Evolutionary conservation across 2,888 invertebrate species (phyloP), one percentile per base, ranked within the genome.

Genomic region (Nysson spinosus): DNA sequence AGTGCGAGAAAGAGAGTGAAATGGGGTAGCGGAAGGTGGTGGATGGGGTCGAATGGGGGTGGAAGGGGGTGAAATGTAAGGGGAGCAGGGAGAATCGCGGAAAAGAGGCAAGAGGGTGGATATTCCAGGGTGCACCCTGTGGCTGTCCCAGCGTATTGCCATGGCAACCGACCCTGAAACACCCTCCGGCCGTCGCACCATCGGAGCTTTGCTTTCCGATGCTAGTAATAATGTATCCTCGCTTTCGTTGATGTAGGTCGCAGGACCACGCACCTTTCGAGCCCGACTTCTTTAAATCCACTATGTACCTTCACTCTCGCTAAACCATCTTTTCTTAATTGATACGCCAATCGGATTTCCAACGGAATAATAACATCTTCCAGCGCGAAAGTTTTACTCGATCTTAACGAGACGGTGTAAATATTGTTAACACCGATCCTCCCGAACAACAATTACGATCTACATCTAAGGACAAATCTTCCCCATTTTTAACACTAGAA

Each of bases 131-230:
- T 72, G 79, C 72, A 75, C 75, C 73, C 70, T 69, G 68, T 78
- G 56, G 62, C 67, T 72, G 76, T 76, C 71, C 78, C 80, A 74
- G 74, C 68, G 70, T 66, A 76, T 82, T 69, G 60, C 81, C 83
- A 86, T 86, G 83, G 84, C 79, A 84, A 86, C 86, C 82, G 80
- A 80, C 81, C 80, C 82, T 81, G 81, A 80, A 82, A 81, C 78
- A 81, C 83, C 82, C 84, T 80, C 79, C 77, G 78, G 77, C 77
- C 77, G 81, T 77, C 79, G 78, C 74, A 77, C 77, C 79, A 79
- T 79, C 76, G 78, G 75, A 77, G 83, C 83, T 84, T 83, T 81
- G 83, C 83, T 84, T 83, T 81, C 80, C 85, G 82, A 85, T 85
- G 84, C 80, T 82, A 82, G 83, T 82, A 83, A 84, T 84, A 84